Percentiles rank a stretch among this genome's conserved stretches.
Conservation (phyloP, 1,140 invertebrate species). For the Aphaenogaster rudis region DNA sequence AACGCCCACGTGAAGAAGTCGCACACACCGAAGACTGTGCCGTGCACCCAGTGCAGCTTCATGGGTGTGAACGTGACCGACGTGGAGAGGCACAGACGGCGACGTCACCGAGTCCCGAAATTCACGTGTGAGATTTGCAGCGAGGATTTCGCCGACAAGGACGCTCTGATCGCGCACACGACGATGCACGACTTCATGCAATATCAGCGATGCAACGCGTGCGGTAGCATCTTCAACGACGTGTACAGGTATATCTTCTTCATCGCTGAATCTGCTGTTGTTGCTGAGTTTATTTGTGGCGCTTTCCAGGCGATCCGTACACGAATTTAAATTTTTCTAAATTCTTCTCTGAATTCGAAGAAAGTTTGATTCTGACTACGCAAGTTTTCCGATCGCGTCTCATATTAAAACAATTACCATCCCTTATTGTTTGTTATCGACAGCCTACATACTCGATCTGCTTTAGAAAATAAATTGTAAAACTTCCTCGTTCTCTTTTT, state of each 20-base stretch:
- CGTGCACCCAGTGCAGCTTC: constrained; percentile 72
- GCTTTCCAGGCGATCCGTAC: background rate
- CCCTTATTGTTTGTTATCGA: background rate
- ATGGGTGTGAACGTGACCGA: constrained; percentile 71
- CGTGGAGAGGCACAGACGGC: constrained; percentile 83
- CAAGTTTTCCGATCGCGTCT: background rate
- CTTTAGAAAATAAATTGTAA: background rate
- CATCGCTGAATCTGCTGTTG: background rate
- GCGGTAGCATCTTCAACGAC: constrained; percentile 88
- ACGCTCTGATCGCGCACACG: constrained; percentile 83
- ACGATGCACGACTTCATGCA: constrained; percentile 86
- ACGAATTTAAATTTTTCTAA: background rate
- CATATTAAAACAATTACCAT: background rate
- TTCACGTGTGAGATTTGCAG: constrained; percentile 83
- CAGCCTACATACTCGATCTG: background rate
- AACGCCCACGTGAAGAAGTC: constrained; percentile 91
- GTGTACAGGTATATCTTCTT: constrained; percentile 63
- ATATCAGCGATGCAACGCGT: constrained; percentile 87
- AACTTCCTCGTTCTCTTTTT: background rate
- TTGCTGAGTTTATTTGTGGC: background rate
- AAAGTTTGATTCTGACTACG: background rate
- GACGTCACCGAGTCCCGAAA: constrained; percentile 85
- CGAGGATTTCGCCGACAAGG: constrained; percentile 78
- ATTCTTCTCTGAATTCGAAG: background rate
- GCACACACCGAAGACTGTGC: constrained; percentile 77